These are phyloP conservation scores for Dasyprocta punctata DNA, from an alignment of 2,113 vertebrate species.

Conservation along the genomic window DNA sequence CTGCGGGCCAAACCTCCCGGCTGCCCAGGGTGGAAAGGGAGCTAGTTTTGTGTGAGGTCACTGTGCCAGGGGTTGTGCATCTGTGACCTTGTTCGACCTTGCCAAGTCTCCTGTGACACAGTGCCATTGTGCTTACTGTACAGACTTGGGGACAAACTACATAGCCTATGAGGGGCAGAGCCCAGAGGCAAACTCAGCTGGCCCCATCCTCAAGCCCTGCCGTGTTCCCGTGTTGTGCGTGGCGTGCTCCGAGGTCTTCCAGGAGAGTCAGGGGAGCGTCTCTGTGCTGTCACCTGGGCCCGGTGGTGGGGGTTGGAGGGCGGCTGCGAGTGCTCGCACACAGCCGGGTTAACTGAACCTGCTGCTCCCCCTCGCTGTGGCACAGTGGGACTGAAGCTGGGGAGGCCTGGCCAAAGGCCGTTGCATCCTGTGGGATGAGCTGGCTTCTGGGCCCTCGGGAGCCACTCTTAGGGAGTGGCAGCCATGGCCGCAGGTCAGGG, in stretches of 20 bases:
- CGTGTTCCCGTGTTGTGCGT: rapidly evolving
- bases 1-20: not conserved
- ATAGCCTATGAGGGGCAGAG: not conserved
- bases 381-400: not conserved
- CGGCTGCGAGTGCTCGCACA: rapidly evolving
- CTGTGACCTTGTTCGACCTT: not conserved
- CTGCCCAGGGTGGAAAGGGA: not conserved
- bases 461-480: not conserved
- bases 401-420: not conserved
- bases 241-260: not conserved
- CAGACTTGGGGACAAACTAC: not conserved
- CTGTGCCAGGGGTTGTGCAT: not conserved
- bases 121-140: too few species aligned
- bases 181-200: not conserved
- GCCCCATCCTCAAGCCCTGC: not conserved
- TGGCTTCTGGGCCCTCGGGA: not conserved
- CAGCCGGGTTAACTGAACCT: not conserved
- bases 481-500: rapidly evolving
- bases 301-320: rapidly evolving
- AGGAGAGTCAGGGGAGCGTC: not conserved
- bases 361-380: not conserved
- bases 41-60: rapidly evolving
- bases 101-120: not conserved
- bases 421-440: not conserved
- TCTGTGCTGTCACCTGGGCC: not conserved